These are phyloP conservation scores for Protobothrops flavoviridis DNA, from an alignment of 2,113 vertebrate genomes.

Conservation along the genomic window DNA sequence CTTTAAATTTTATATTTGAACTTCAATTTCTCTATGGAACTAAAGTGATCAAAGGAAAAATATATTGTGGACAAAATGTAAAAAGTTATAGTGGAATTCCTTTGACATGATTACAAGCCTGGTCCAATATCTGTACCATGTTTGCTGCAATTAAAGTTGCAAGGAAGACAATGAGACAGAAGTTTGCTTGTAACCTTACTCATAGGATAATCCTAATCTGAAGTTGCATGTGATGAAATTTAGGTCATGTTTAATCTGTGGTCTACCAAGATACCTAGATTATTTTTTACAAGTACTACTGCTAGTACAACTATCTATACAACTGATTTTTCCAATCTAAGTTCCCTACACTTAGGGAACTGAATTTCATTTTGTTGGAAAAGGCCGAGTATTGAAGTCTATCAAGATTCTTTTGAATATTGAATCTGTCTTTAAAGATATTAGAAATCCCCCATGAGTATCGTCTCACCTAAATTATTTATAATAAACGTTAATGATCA, in stretches of 20 bases:
- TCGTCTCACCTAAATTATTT: background rate
- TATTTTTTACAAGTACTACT: background rate
- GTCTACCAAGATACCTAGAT: background rate
- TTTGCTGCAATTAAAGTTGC: too few species aligned
- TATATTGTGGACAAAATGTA: too few species aligned
- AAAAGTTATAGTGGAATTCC: background rate
- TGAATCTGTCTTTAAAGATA: background rate
- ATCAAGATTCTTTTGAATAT: background rate
- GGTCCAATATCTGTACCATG: background rate
- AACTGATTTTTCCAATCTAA: background rate
- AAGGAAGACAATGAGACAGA: too few species aligned
- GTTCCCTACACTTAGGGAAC: background rate
- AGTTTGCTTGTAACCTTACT: too few species aligned
- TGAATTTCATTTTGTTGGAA: background rate
- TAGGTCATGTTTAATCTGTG: background rate
- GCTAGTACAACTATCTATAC: background rate
- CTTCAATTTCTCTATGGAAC: too few species aligned
- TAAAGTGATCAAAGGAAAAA: too few species aligned
- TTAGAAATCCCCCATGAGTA: too few species aligned
- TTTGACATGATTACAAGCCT: background rate
- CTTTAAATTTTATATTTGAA: too few species aligned
- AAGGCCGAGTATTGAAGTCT: background rate
- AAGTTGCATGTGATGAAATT: background rate
- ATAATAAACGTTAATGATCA: background rate
- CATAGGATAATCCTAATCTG: too few species aligned